Percentiles rank a stretch among this genome's conserved stretches.
phyloP scores from a whole-genome alignment of 2,113 vertebrate genomes.

The Platysternon megacephalum region DNA sequence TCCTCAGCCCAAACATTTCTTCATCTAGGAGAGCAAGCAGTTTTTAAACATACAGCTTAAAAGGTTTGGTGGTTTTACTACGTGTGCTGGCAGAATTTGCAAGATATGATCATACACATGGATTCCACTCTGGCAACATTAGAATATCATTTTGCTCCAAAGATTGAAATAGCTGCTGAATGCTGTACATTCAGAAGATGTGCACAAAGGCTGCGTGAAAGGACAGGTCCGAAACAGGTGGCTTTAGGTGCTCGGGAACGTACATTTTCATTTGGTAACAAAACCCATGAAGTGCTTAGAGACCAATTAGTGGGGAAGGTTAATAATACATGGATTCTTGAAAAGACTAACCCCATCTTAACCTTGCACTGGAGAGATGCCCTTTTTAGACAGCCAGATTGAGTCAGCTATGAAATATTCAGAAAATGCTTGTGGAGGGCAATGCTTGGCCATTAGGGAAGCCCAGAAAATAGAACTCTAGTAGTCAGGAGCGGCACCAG shows the following conservation, averaged over 20 bases:
- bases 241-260: neutral
- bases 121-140: neutral
- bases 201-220: neutral
- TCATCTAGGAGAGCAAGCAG: neutral
- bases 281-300: neutral
- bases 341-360: neutral
- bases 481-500: too few species aligned
- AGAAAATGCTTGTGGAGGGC: neutral
- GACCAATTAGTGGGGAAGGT: constrained; percentile 2
- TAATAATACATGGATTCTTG: neutral
- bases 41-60: neutral
- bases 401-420: neutral
- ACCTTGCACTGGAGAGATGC: neutral
- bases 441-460: neutral
- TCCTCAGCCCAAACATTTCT: neutral
- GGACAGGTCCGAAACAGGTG: neutral
- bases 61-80: neutral
- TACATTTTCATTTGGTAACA: neutral
- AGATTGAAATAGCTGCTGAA: neutral
- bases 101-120: neutral
- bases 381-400: neutral
- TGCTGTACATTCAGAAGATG: neutral
- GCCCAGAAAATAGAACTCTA: neutral
- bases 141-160: neutral
- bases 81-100: neutral